Evolutionary conservation across 2,797 vertebrate species (phyloP).

Genomic region (Pelodytes ibericus): DNA sequence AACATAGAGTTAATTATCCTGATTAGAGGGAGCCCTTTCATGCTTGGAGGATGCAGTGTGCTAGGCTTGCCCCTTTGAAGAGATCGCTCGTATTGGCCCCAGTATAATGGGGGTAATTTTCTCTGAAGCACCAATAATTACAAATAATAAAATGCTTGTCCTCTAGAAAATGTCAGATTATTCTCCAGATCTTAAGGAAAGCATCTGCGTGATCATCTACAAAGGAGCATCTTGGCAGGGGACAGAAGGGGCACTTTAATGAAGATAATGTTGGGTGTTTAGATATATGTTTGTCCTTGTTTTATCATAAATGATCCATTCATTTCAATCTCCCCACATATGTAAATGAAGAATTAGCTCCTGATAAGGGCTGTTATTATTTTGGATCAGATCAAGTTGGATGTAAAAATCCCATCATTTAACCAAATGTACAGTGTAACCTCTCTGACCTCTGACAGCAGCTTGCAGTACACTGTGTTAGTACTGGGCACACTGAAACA

Average conservation of each 20-base stretch:
- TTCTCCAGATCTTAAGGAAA: constrained; percentile 34
- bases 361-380: neutral
- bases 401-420: no score
- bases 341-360: neutral
- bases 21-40: constrained; percentile 58
- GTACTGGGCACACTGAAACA: no score
- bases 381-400: no score
- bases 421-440: no score
- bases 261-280: neutral
- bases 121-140: constrained; percentile 56
- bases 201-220: constrained; percentile 12
- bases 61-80: constrained; percentile 36
- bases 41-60: constrained; percentile 36
- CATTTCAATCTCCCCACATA: neutral
- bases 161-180: constrained; percentile 28
- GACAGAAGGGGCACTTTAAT: neutral
- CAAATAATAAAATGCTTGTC: constrained; percentile 42
- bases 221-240: neutral
- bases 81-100: constrained; percentile 26
- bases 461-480: no score
- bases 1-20: constrained; percentile 58
- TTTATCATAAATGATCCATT: neutral
- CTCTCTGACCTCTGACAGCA: no score
- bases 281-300: neutral
- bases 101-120: constrained; percentile 60